Percentiles rank a stretch among this genome's conserved stretches.
Evolutionary conservation across 2,113 vertebrate genomes (phyloP).

Genomic region (Lepisosteus oculatus): DNA sequence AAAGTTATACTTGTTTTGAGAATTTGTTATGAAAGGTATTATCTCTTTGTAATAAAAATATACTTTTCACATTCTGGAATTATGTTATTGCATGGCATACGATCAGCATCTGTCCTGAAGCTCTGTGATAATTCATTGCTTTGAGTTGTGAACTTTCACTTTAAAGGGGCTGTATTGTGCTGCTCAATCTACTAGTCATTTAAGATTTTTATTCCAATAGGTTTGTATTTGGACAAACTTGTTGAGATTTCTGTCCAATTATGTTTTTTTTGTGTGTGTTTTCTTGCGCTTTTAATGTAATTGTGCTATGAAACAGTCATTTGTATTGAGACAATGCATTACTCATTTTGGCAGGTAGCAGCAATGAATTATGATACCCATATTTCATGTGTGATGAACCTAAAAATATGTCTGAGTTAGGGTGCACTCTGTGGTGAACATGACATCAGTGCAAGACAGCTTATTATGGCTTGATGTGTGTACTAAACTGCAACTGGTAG

Average conservation of each 20-base stretch:
- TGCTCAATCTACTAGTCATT: too few relatives aligned
- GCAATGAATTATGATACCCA: background rate
- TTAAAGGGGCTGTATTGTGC: too few relatives aligned
- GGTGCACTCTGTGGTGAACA: background rate
- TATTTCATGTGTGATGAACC: slow-evolving; percentile 4
- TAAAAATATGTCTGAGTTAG: background rate
- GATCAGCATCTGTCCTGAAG: too few relatives aligned
- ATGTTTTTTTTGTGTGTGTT: background rate
- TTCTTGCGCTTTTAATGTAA: background rate
- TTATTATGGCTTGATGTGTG: background rate
- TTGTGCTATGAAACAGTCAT: background rate
- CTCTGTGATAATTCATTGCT: too few relatives aligned
- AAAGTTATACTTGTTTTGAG: too few relatives aligned
- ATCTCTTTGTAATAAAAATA: too few relatives aligned
- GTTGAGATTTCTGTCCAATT: background rate
- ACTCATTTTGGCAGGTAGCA: slow-evolving; percentile 1
- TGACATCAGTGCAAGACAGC: background rate
- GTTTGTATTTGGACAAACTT: background rate
- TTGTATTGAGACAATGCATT: slow-evolving; percentile 2
- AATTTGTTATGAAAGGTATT: too few relatives aligned
- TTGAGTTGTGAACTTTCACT: too few relatives aligned
- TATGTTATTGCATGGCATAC: too few relatives aligned
- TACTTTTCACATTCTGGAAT: too few relatives aligned
- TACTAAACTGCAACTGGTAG: too few relatives aligned
- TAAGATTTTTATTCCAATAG: too few relatives aligned